Conservation (phyloP, 2,888 invertebrate genomes). For the Aphodius granarius region DNA sequence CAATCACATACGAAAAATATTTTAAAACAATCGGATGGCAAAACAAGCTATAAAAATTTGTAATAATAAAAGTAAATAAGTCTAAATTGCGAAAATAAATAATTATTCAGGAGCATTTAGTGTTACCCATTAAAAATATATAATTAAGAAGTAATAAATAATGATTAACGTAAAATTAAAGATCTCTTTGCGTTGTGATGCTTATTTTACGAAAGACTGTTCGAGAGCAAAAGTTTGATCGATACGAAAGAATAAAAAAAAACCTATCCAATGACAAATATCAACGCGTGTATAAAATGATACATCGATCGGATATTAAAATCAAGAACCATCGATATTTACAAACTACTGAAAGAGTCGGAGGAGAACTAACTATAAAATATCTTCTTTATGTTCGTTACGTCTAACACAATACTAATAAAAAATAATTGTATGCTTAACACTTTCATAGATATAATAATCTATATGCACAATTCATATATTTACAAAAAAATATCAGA, state of each 20-base stretch:
- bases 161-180: not conserved
- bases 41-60: conserved; percentile 35
- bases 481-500: conserved; percentile 54
- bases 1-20: conserved; percentile 52
- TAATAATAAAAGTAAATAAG: conserved; percentile 3
- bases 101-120: conserved; percentile 1
- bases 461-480: conserved; percentile 56
- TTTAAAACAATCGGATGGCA: conserved; percentile 39
- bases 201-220: conserved; percentile 6
- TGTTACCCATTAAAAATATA: conserved; percentile 12
- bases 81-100: conserved; percentile 16
- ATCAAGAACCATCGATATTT: conserved; percentile 26
- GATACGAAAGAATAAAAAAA: conserved; percentile 1
- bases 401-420: conserved; percentile 48
- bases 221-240: conserved; percentile 5
- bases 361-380: conserved; percentile 26
- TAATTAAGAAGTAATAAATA: conserved; percentile 9
- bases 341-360: conserved; percentile 22
- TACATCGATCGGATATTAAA: conserved; percentile 16
- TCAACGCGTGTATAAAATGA: conserved; percentile 20
- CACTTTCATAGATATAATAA: conserved; percentile 53
- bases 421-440: conserved; percentile 49
- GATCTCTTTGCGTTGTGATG: conserved; percentile 2
- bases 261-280: conserved; percentile 4
- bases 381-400: conserved; percentile 19